Conservation (phyloP, 2,888 invertebrate species). For the Noctuana brunneofusca region DNA sequence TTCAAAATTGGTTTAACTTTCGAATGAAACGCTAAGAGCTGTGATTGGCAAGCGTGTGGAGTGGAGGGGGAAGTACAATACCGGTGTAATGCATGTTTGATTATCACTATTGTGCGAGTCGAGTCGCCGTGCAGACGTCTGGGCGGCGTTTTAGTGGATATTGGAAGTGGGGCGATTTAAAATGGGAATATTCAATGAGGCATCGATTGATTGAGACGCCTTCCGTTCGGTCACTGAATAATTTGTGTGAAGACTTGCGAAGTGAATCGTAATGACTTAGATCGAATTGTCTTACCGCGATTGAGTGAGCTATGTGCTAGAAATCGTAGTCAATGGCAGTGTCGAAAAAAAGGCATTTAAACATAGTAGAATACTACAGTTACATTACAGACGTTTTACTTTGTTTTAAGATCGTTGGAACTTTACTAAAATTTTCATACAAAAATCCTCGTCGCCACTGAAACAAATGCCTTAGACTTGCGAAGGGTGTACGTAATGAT, state of each 20-base stretch:
- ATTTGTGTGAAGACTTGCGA: conserved; percentile 45
- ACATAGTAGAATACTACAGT: background rate
- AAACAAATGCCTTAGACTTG: background rate
- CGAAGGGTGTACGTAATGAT: conserved; percentile 28
- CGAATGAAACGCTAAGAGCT: conserved; percentile 47
- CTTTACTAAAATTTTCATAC: background rate
- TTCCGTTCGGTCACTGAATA: conserved; percentile 44
- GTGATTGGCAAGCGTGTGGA: conserved; percentile 54
- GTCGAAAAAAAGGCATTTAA: background rate
- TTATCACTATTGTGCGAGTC: conserved; percentile 50
- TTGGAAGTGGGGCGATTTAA: conserved; percentile 55
- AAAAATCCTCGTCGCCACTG: background rate
- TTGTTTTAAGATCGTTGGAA: background rate
- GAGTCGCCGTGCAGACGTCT: conserved; percentile 59
- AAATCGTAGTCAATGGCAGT: background rate
- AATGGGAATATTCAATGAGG: conserved; percentile 68
- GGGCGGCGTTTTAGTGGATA: conserved; percentile 50
- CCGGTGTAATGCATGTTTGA: conserved; percentile 51
- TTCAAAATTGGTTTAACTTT: conserved; percentile 60
- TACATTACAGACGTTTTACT: background rate
- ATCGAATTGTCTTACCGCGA: conserved; percentile 1
- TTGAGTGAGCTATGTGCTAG: background rate
- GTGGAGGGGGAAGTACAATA: conserved; percentile 44
- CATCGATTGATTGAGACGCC: conserved; percentile 55
- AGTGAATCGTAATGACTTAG: conserved; percentile 44